Evolutionary conservation across 2,888 invertebrate species (phyloP).

Genomic region (Chrysolina haemoptera): DNA sequence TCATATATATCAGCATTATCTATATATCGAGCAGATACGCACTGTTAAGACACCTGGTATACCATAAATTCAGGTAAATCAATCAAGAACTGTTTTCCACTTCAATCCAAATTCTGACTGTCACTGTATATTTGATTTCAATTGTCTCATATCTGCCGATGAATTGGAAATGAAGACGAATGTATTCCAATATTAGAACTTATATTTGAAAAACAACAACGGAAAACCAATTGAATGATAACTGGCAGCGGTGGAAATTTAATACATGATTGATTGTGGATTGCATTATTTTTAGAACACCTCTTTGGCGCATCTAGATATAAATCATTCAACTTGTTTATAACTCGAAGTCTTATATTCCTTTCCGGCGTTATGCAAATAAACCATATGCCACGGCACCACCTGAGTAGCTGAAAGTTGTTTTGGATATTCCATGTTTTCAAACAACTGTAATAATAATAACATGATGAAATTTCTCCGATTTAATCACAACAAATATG

Average conservation of each 20-base stretch:
- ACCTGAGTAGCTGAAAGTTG: constrained; percentile 51
- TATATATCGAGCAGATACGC: too few relatives aligned
- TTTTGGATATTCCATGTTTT: constrained; percentile 41
- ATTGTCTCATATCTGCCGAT: too few relatives aligned
- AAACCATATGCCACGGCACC: constrained; percentile 45
- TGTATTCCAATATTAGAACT: background rate
- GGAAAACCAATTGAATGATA: background rate
- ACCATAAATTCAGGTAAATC: too few relatives aligned
- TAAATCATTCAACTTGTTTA: constrained; percentile 50
- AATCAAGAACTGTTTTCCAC: too few relatives aligned
- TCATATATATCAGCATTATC: too few relatives aligned
- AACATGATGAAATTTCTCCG: constrained; percentile 9
- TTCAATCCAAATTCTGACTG: too few relatives aligned
- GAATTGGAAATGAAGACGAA: too few relatives aligned
- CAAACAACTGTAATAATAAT: constrained; percentile 32
- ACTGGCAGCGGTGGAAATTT: background rate
- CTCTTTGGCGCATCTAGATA: constrained; percentile 30
- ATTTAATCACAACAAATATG: background rate
- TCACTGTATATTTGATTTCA: too few relatives aligned
- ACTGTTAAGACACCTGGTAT: too few relatives aligned
- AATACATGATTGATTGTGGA: constrained; percentile 3
- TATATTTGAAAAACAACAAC: background rate
- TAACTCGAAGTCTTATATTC: constrained; percentile 39
- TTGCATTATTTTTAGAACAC: constrained; percentile 34
- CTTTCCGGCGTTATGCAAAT: constrained; percentile 41